These are phyloP conservation scores for Psephotus haematonotus DNA, from an alignment of 2,113 vertebrate species.

Conservation along the genomic window DNA sequence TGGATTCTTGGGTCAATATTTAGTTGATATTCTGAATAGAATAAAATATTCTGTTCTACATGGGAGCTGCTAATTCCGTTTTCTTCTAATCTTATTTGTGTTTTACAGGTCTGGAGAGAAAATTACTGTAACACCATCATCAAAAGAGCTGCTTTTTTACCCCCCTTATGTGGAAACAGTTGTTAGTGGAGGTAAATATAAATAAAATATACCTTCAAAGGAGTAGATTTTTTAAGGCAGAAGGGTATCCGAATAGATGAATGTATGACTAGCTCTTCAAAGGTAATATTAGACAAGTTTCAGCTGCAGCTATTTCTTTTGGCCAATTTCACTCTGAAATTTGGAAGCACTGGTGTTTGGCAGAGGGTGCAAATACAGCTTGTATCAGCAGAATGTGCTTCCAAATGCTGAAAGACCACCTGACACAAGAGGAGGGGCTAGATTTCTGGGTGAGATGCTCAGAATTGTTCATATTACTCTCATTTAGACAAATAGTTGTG, in stretches of 20 bases:
- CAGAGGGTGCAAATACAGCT: neutral
- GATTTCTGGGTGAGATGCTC: neutral
- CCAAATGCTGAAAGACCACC: neutral
- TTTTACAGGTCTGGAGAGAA: constrained; percentile 90
- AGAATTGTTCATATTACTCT: neutral
- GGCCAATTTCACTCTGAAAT: neutral
- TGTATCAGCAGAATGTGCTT: neutral
- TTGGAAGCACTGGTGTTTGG: neutral
- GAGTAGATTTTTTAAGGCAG: neutral
- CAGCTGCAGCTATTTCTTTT: neutral
- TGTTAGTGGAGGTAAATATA: constrained; percentile 88
- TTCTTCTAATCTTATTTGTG: neutral
- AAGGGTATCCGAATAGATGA: neutral
- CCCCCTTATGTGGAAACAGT: constrained; percentile 92
- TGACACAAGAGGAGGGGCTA: neutral
- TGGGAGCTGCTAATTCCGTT: neutral
- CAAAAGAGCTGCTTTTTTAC: constrained; percentile 95
- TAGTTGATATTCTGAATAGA: neutral
- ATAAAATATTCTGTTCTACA: neutral
- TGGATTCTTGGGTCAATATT: neutral
- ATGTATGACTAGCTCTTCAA: neutral
- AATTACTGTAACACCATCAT: constrained; percentile 93
- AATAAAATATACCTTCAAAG: neutral
- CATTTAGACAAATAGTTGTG: neutral
- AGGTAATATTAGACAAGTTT: neutral